Evolutionary conservation across 1,140 invertebrate species (phyloP).

Genomic region (Drosophila arawakana): DNA sequence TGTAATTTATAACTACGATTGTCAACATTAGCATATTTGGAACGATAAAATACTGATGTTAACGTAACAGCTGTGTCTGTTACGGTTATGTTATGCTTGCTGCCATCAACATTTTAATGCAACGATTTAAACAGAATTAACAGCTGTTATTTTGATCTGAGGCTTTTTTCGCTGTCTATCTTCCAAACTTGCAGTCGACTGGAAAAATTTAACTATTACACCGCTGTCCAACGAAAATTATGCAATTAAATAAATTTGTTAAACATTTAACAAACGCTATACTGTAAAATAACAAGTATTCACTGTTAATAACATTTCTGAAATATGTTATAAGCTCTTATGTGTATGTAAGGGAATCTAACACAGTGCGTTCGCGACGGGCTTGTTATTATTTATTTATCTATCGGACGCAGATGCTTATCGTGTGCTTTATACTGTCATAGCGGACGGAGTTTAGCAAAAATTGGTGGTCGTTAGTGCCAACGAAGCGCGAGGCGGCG

Average conservation of each 20-base stretch:
- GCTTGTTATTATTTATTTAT: constrained; percentile 32
- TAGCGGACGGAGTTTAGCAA: background rate
- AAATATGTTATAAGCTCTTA: constrained; percentile 8
- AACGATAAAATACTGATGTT: background rate
- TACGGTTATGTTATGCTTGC: background rate
- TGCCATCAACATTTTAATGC: background rate
- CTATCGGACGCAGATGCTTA: constrained; percentile 14
- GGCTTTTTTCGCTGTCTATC: background rate
- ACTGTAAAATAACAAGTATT: constrained; percentile 1
- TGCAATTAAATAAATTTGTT: too few species aligned
- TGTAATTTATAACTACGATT: too few species aligned
- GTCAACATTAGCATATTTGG: too few species aligned
- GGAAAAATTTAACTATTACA: too few species aligned
- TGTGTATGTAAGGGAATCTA: constrained; percentile 14
- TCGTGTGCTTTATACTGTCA: background rate
- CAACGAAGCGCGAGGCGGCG: constrained; percentile 9
- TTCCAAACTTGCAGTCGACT: background rate
- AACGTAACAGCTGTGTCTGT: constrained; percentile 10
- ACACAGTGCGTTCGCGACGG: constrained; percentile 7
- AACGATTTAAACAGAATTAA: background rate
- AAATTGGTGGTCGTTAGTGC: background rate
- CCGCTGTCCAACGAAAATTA: background rate
- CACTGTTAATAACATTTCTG: constrained; percentile 10
- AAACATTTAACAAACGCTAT: too few species aligned
- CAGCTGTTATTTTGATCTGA: constrained; percentile 16